phyloP scores from a whole-genome alignment of 1,140 invertebrate species.

The Archegozetes longisetosus region DNA sequence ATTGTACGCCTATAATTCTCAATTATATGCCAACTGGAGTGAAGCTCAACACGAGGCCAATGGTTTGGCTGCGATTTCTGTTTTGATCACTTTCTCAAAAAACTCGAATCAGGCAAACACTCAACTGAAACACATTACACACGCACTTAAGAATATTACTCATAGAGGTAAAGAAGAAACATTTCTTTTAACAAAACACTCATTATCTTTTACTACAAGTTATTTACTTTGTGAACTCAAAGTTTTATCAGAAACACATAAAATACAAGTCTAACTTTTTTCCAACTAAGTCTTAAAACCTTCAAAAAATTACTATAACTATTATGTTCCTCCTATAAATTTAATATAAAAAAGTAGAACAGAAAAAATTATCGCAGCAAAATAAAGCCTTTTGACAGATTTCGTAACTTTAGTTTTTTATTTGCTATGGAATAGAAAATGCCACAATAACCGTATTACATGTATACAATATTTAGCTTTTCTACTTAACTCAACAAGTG shows the following conservation, averaged over 20 bases:
- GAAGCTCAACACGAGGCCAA: slow-evolving; percentile 69
- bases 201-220: not conserved
- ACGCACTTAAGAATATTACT: slow-evolving; percentile 15
- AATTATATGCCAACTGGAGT: slow-evolving; percentile 89
- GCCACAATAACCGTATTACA: too few species aligned
- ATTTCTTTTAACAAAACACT: not conserved
- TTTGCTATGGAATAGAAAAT: too few species aligned
- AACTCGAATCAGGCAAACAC: slow-evolving; percentile 5
- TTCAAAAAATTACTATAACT: too few species aligned
- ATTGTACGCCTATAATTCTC: slow-evolving; percentile 85
- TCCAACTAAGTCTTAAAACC: too few species aligned
- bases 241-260: not conserved
- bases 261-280: too few species aligned
- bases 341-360: too few species aligned
- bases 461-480: too few species aligned
- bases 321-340: too few species aligned
- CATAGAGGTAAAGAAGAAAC: slow-evolving; percentile 9
- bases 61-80: slow-evolving; percentile 74
- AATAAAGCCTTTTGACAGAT: too few species aligned
- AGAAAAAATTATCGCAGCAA: too few species aligned
- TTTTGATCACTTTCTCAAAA: slow-evolving; percentile 38
- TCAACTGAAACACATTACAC: slow-evolving; percentile 13
- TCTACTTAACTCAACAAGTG: too few species aligned
- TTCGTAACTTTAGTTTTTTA: too few species aligned
- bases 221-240: not conserved